Evolutionary conservation across 2,797 vertebrate species (phyloP).

Genomic region (Echeneis naucrates): DNA sequence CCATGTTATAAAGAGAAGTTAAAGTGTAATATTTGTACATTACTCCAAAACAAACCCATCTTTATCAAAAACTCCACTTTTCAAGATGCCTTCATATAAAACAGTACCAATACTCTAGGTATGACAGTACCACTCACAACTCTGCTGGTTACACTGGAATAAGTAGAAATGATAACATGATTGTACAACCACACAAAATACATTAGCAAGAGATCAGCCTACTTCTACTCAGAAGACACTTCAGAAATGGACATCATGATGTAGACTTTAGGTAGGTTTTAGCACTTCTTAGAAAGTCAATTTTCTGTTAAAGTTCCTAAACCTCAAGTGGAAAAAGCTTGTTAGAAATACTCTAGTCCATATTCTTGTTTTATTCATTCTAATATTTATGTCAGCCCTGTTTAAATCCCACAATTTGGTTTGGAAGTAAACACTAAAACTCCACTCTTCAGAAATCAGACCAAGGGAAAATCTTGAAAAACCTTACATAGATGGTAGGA

Average conservation of each 20-base stretch:
- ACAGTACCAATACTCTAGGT: slow-evolving; percentile 49
- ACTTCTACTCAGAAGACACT: slow-evolving; percentile 61
- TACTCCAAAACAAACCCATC: slow-evolving; percentile 32
- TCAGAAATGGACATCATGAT: slow-evolving; percentile 31
- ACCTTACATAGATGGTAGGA: neutral
- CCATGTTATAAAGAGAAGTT: neutral
- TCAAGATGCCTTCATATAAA: slow-evolving; percentile 52
- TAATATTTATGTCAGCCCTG: neutral
- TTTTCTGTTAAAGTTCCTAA: slow-evolving; percentile 9
- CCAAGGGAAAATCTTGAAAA: slow-evolving; percentile 4
- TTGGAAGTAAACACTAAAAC: neutral
- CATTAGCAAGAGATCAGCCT: slow-evolving; percentile 57
- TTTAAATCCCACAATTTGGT: slow-evolving; percentile 11
- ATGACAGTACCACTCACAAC: slow-evolving; percentile 48
- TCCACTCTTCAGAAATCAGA: slow-evolving; percentile 6
- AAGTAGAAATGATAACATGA: slow-evolving; percentile 65
- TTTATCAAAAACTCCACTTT: slow-evolving; percentile 37
- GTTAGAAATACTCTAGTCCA: neutral
- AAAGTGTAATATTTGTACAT: slow-evolving; percentile 20
- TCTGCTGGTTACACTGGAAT: slow-evolving; percentile 61
- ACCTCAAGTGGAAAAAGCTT: neutral
- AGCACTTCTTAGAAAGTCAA: slow-evolving; percentile 32
- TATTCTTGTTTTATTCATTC: slow-evolving; percentile 6
- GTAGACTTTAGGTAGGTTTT: slow-evolving; percentile 29
- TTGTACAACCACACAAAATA: slow-evolving; percentile 62